A percentile compares a stretch with the other conserved stretches of the same genome.
phyloP scores from a whole-genome alignment of 2,888 invertebrate species.

The Heterodera filipjevi region DNA sequence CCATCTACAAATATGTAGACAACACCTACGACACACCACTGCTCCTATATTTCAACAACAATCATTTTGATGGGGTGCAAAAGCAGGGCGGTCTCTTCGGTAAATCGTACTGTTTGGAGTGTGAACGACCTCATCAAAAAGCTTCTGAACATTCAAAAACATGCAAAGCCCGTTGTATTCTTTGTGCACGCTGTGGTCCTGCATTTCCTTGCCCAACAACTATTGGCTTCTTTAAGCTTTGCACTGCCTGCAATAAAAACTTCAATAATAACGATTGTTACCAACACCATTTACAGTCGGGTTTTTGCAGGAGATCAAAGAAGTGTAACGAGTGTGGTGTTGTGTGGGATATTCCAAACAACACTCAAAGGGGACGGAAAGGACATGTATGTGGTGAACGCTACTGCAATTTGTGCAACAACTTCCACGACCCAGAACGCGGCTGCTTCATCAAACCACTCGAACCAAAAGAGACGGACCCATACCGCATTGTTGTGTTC shows the following conservation, averaged over 20 bases:
- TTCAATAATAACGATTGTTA: neutral
- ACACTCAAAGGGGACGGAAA: neutral
- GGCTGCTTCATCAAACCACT: neutral
- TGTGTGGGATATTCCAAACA: conserved; percentile 2
- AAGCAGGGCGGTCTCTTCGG: neutral
- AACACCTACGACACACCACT: neutral
- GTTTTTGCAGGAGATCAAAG: neutral
- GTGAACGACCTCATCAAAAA: neutral
- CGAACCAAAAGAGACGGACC: neutral
- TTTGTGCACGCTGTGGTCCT: neutral
- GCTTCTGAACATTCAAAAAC: neutral
- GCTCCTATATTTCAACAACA: neutral
- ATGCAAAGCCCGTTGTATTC: neutral
- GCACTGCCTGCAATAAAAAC: neutral
- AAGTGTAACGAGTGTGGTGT: neutral
- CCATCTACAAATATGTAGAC: neutral
- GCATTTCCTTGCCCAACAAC: too few species aligned
- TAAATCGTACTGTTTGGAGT: neutral
- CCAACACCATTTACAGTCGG: neutral
- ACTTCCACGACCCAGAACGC: neutral
- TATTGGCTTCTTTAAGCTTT: too few species aligned
- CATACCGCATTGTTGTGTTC: neutral
- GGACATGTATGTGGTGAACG: neutral
- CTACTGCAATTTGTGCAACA: neutral
- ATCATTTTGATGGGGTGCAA: neutral